Base-by-base conservation (phyloP, 1,140 invertebrate species). In the Brachionus calyciflorus region DNA sequence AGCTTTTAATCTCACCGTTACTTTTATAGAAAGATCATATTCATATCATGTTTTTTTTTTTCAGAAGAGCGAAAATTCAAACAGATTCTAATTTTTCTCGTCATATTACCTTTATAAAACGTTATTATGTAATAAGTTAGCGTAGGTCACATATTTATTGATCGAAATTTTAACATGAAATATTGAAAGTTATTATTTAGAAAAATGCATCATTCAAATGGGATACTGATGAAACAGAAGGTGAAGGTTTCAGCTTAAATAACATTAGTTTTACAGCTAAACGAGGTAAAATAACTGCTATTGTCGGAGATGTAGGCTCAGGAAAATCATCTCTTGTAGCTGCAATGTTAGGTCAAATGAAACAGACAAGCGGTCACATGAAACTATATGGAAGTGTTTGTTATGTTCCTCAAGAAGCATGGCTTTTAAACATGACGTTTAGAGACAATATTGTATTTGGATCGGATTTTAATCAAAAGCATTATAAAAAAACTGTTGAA, bases 251-350 rank as follows among this genome's bases (percentile, higher is more conserved):
- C 10, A 51, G 3, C 3, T 5, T 21, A 1, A 19, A 51, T 10
- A 21, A 51, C 24, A 7, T 51, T 21, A 24, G n/a, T 21, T 80
- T 9, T 28, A 33, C 4, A 85, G 93, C 44, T 7, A 5, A 17
- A 14, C 9, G n/a, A 7, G 2, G 9, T 14, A 46, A 46, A 46
- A 14, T 46, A 10, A 89, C 91, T 40, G 92, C 92, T 14, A 87
- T 94, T 49, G 92, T 94, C 37, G 93, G 93, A 30, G 88, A 89
- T 55, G 92, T 95, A 1, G 93, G 93, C 76, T 89, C 91, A 37
- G 93, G 93, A 33, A 96, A 96, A 86, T 92, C 90, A 80, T 94
- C 93, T 28, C 85, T 96, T 1, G 85, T 95, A 37, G 90, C 91
- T 17, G 92, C 93, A 1, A 85, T 93, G 51, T 87, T 95, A 0